Conservation (phyloP, 2,113 vertebrate species). For the Phasianus colchicus region DNA sequence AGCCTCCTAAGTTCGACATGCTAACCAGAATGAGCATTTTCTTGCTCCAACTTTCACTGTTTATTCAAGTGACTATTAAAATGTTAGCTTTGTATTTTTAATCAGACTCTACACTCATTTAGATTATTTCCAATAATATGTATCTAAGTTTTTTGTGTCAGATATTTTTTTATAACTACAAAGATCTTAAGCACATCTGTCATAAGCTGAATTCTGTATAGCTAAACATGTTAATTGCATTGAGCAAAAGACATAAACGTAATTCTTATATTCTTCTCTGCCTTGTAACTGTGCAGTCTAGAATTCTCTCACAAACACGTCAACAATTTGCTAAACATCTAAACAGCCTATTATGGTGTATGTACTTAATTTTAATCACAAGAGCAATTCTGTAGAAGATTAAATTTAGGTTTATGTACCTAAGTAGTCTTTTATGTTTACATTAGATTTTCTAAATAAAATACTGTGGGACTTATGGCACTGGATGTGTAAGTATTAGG, state of each 20-base stretch:
- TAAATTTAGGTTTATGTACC: neutral
- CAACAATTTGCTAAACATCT: neutral
- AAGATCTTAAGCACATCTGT: neutral
- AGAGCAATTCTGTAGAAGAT: neutral
- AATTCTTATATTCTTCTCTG: neutral
- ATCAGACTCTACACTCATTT: neutral
- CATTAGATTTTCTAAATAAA: neutral
- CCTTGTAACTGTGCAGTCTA: neutral
- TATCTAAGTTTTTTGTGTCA: neutral
- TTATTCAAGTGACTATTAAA: neutral
- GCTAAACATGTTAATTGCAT: neutral
- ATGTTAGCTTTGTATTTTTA: neutral
- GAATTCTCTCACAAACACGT: neutral
- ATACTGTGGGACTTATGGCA: neutral
- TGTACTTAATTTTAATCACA: neutral
- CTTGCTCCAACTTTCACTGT: neutral
- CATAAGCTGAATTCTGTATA: neutral
- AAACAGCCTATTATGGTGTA: neutral
- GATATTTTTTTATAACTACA: neutral
- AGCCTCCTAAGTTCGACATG: neutral
- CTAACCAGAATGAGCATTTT: neutral
- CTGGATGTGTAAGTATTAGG: neutral
- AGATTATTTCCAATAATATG: neutral
- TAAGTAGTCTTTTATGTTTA: rapidly evolving
- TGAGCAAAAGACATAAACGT: neutral